Conservation (phyloP, 2,113 vertebrate species). For the Pseudonaja textilis region DNA sequence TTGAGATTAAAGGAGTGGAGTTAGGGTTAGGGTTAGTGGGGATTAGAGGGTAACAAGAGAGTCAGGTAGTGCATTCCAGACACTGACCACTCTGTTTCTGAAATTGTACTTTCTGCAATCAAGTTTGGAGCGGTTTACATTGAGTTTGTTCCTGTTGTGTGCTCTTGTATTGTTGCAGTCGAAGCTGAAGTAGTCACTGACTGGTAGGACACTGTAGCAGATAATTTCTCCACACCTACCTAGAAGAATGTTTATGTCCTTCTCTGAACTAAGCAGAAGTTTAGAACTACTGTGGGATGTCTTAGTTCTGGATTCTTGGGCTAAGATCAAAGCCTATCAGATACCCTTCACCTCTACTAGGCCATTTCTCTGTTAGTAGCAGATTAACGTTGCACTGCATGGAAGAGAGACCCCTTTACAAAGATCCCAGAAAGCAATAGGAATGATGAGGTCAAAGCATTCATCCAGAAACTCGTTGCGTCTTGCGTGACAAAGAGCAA, state of each 20-base stretch:
- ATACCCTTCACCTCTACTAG: neutral
- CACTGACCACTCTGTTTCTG: too few species aligned
- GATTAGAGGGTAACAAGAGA: too few species aligned
- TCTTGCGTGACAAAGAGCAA: neutral
- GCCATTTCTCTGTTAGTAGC: neutral
- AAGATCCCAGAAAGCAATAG: neutral
- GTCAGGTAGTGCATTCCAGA: too few species aligned
- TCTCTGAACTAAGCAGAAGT: neutral
- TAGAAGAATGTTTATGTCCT: neutral
- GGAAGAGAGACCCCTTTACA: neutral
- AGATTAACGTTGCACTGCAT: neutral
- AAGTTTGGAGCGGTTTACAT: too few species aligned
- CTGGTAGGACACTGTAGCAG: too few species aligned
- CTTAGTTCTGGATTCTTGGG: neutral
- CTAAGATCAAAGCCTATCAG: neutral
- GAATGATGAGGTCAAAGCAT: neutral
- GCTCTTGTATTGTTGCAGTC: too few species aligned
- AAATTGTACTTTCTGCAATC: too few species aligned
- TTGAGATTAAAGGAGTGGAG: too few species aligned
- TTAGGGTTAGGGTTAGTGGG: too few species aligned
- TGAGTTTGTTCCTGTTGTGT: too few species aligned
- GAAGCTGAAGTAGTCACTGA: too few species aligned
- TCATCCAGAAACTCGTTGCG: neutral
- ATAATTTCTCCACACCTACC: neutral
- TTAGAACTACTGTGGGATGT: neutral